Evolutionary conservation across 1,140 invertebrate species (phyloP).

Genomic region (Anastatus disparis): DNA sequence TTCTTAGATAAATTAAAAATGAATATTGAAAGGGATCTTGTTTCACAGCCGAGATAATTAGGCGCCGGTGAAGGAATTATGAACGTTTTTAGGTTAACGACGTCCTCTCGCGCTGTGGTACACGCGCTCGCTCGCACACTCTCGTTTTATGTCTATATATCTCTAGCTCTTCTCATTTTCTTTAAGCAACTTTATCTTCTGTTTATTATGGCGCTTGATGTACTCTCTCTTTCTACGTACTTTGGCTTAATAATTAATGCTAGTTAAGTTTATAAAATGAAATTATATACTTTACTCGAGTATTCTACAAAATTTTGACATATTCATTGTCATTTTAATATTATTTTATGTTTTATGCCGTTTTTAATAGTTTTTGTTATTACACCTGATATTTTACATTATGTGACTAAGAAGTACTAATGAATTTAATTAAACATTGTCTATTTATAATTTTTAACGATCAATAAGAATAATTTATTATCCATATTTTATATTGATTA

Average conservation of each 20-base stretch:
- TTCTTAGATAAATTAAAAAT: conserved; percentile 22
- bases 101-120: not conserved
- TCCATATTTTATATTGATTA: too few relatives aligned
- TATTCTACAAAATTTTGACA: too few relatives aligned
- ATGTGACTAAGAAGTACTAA: too few relatives aligned
- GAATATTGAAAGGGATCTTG: conserved; percentile 24
- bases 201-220: not conserved
- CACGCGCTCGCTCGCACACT: not conserved
- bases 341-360: too few relatives aligned
- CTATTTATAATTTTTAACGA: too few relatives aligned
- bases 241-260: not conserved
- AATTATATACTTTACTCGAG: too few relatives aligned
- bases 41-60: conserved; percentile 27
- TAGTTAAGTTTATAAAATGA: too few relatives aligned
- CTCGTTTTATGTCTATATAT: not conserved
- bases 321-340: too few relatives aligned
- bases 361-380: too few relatives aligned
- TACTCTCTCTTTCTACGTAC: not conserved
- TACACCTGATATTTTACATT: too few relatives aligned
- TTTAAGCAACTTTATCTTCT: not conserved
- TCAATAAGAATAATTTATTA: too few relatives aligned
- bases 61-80: not conserved
- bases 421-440: too few relatives aligned
- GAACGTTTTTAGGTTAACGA: conserved; percentile 24
- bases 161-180: not conserved